These are phyloP conservation scores for Brotogeris chrysoptera DNA, from an alignment of 2,797 vertebrate species.

Conservation along the genomic window DNA sequence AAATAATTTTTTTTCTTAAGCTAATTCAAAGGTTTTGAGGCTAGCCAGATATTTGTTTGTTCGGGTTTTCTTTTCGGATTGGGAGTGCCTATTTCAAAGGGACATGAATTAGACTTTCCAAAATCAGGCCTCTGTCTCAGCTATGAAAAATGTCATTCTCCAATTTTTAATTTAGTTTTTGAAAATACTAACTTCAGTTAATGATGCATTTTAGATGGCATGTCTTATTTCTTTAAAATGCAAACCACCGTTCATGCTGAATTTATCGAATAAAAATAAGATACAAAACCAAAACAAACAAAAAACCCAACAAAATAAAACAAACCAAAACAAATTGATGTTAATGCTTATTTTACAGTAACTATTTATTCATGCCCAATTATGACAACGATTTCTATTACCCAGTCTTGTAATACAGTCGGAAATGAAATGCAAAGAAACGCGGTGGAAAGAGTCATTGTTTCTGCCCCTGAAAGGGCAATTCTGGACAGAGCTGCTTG, in stretches of 20 bases:
- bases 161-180: neutral
- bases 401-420: neutral
- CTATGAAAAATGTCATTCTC: neutral
- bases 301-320: neutral
- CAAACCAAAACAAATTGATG: neutral
- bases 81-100: neutral
- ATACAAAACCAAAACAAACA: rapidly evolving
- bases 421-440: neutral
- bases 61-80: neutral
- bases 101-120: neutral
- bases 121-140: neutral
- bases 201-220: neutral
- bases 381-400: neutral
- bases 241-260: neutral
- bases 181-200: neutral
- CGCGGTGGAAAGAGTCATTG: neutral
- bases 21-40: neutral
- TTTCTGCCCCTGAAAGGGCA: neutral
- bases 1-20: neutral
- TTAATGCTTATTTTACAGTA: neutral
- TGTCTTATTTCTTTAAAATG: neutral
- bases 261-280: neutral
- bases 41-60: neutral
- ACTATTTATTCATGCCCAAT: neutral
- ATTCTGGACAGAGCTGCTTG: neutral